Base-by-base conservation (phyloP, 2,888 invertebrate genomes). In the Drosophila infuscata region DNA sequence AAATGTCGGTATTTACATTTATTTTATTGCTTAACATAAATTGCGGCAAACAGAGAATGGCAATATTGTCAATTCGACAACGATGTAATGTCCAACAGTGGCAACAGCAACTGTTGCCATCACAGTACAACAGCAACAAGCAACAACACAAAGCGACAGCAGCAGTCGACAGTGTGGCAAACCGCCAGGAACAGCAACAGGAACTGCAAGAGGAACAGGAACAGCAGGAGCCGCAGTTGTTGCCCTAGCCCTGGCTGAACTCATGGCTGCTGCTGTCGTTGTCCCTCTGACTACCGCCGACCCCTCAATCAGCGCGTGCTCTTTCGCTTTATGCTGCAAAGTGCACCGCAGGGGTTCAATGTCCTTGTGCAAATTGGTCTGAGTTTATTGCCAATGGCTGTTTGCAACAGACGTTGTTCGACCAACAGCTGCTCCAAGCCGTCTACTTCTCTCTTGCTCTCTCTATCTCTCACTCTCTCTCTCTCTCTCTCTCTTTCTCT, bases 331-430 rank as follows among this genome's bases (percentile, higher is more conserved):
- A 76, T 78, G 76, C 61, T 71, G 69, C 73, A 78, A 85, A 88
- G 77, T 88, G 88, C 89, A 83, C 90, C 83, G 66, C 87, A 88
- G 90, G 88, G 88, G 89, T 88, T 88, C 90, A 88, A 90, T 87
- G 88, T 88, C 87, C 90, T 90, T 86, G 83, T 79, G 81, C 87
- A 88, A 90, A 88, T 88, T 90, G 88, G 87, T 88, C 90, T 78
- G 73, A 81, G 82, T 88, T 88, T 90, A 90, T 90, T 77, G 90
- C 88, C 79, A 76, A 74, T 81, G 82, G 83, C 79, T 76, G 76
- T 73, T 69, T 63, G 68, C 43, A 67, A 69, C 74, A 82, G 82
- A 74, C 79, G 65, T 41, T 63, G 81, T 70, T 74, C 68, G 72
- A 66, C 76, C 73, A 77, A 64, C 81, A 66, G 61, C 70, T 79